Evolutionary conservation across 1,140 invertebrate species (phyloP).

Genomic region (Calliphora vicina): DNA sequence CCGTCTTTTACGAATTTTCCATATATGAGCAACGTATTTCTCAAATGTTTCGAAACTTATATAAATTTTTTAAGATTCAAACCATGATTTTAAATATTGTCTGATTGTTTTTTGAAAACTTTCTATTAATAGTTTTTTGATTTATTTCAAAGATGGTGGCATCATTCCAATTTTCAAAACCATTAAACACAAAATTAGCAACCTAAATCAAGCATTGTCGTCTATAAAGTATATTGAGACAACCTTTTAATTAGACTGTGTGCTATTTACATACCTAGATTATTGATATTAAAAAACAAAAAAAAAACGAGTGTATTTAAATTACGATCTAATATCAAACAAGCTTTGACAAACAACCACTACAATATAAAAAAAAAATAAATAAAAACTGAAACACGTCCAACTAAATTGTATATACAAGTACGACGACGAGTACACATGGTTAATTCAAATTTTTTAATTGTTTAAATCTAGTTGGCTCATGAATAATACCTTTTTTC

Average conservation of each 20-base stretch:
- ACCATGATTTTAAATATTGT: no score
- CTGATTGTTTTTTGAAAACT: no score
- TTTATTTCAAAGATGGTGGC: background rate
- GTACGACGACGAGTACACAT: no score
- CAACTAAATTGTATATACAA: background rate
- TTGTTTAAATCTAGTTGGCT: background rate
- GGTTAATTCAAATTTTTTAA: background rate
- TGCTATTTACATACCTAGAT: background rate
- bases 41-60: no score
- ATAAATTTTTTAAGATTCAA: no score
- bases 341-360: background rate
- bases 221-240: background rate
- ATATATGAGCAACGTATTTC: no score
- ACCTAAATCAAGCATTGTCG: background rate
- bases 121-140: no score
- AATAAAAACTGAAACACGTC: background rate
- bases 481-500: background rate
- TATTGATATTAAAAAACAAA: background rate
- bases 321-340: background rate
- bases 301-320: background rate
- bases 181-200: background rate
- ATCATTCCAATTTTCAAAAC: background rate
- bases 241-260: constrained; percentile 6
- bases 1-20: no score
- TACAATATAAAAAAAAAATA: background rate